Percentiles rank a stretch among this genome's conserved stretches.
These are phyloP conservation scores for Sinotaia quadrata DNA, from an alignment of 2,888 invertebrate species.

Conservation along the genomic window DNA sequence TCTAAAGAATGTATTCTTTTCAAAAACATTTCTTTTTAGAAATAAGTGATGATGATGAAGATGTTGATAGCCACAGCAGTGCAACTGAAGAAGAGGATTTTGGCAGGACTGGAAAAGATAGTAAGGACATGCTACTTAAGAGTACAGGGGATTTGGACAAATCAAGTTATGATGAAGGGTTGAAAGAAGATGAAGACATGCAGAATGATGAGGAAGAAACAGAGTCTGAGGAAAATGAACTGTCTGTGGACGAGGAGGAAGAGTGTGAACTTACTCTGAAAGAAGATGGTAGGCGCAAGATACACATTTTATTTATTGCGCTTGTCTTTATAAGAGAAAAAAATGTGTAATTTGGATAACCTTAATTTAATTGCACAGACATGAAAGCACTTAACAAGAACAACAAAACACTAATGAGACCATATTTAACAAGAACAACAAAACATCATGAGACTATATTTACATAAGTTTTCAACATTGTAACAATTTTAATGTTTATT, in stretches of 20 bases:
- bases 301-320: not conserved
- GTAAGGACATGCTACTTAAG: not conserved
- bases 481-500: no score
- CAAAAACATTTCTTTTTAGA: conserved; percentile 1
- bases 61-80: conserved; percentile 4
- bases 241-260: conserved; percentile 29
- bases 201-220: conserved; percentile 31
- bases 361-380: no score
- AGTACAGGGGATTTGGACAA: not conserved
- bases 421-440: no score
- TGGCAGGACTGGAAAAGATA: not conserved
- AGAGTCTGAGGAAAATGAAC: conserved; percentile 4
- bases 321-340: no score
- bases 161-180: conserved; percentile 14
- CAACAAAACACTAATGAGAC: no score
- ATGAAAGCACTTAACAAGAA: no score
- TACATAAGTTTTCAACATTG: no score
- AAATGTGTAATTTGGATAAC: no score
- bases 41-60: conserved; percentile 17
- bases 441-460: no score
- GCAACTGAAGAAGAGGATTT: not conserved
- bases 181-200: conserved; percentile 32
- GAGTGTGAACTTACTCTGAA: conserved; percentile 19
- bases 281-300: conserved; percentile 10
- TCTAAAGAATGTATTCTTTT: no score